Base-by-base conservation (phyloP, 2,888 invertebrate species). In the Coleophora flavipennella region DNA sequence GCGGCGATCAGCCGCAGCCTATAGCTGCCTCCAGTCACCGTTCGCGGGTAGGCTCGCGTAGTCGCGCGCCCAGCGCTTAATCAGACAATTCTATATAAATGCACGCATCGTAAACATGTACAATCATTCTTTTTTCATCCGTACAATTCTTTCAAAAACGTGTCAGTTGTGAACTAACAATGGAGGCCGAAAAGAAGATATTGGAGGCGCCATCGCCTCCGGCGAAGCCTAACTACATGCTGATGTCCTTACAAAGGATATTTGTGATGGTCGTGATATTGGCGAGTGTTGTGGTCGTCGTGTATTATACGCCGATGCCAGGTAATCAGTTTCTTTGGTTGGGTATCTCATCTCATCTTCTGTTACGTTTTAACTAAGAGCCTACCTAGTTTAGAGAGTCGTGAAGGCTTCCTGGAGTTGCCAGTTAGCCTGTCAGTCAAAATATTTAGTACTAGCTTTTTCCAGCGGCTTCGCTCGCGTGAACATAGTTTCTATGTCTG, bases 261-360 rank as follows among this genome's bases (percentile, higher is more conserved):
- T 86, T 89, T 13, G 87, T 91, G 59, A 81, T 92, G 55, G 76
- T 86, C 56, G 88, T 90, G 45, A 88, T 92, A 67, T 76, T 88
- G 38, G 86, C 87, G 13, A 88, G 89, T 55, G 91, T 91, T 43
- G 76, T 90, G 35, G 87, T 91, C 38, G 88, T 92, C 46, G 88
- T 92, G 49, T 89, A 91, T 66, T 86, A 90, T 45, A 90, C 91
- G 35, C 91, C 92, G 13, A 83, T 90, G 77, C 91, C 91, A 83
- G 90, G 91, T 91, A 75, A 43, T 48, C 10, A 9, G 10, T 20
- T 7, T 32, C 8, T 8, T 13, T 29, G 3, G 6, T 20, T 20
- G 20, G 3, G 3, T 20, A 20, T 3, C 3, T 20, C 3, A 4
- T 20, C 20, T 6, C 6, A 20, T 4, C 20, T 4, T 20, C n/a